Percentiles rank a stretch among this genome's conserved stretches.
phyloP scores from a whole-genome alignment of 2,797 vertebrate species.

The Apogon hyalosoma region DNA sequence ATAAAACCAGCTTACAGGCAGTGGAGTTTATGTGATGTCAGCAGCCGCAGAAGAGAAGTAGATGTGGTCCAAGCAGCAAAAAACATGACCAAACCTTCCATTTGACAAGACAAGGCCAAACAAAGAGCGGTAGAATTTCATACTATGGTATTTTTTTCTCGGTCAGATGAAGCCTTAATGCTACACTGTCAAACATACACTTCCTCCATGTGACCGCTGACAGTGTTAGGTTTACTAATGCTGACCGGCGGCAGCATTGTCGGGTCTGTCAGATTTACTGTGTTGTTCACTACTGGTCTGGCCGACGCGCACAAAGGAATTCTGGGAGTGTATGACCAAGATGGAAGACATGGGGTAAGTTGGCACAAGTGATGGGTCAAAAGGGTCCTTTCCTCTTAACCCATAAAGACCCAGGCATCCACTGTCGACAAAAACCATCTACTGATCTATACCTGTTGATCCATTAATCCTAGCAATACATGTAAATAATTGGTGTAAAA shows the following conservation, averaged over 20 bases:
- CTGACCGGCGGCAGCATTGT: constrained; percentile 42
- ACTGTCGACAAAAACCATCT: too few relatives aligned
- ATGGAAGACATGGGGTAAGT: constrained; percentile 2
- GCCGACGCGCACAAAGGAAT: constrained; percentile 50
- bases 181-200: constrained; percentile 55
- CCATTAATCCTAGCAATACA: too few relatives aligned
- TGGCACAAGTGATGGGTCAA: not conserved
- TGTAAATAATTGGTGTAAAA: too few relatives aligned
- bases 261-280: constrained; percentile 52
- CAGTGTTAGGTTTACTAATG: constrained; percentile 38
- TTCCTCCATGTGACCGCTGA: constrained; percentile 51
- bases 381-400: not conserved
- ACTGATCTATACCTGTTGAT: too few relatives aligned
- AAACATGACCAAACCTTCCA: constrained; percentile 47
- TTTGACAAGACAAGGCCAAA: constrained; percentile 79
- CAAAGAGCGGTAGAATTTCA: constrained; percentile 59
- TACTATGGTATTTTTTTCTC: constrained; percentile 49
- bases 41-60: constrained; percentile 46
- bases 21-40: constrained; percentile 52
- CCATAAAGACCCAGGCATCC: too few relatives aligned
- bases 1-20: constrained; percentile 46
- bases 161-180: constrained; percentile 65
- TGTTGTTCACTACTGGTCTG: constrained; percentile 47
- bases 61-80: constrained; percentile 62
- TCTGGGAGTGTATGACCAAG: constrained; percentile 25